Evolutionary conservation across 2,888 invertebrate genomes (phyloP).

Genomic region (Acheta domesticus): DNA sequence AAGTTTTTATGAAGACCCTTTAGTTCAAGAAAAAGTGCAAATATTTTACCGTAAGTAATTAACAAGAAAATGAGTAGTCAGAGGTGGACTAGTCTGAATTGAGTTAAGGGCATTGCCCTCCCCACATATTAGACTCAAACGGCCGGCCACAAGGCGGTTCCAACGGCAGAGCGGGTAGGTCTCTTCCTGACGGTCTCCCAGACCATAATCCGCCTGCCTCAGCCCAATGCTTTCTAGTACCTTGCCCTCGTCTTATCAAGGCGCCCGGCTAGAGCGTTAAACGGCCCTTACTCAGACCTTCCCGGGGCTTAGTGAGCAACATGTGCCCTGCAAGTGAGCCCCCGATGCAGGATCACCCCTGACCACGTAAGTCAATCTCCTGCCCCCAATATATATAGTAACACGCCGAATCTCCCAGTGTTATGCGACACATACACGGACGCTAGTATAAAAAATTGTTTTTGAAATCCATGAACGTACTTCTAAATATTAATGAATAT

Average conservation of each 20-base stretch:
- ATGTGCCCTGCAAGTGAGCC: constrained; percentile 61
- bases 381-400: too few relatives aligned
- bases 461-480: too few relatives aligned
- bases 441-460: too few relatives aligned
- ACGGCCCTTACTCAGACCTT: constrained; percentile 74
- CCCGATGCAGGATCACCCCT: constrained; percentile 74
- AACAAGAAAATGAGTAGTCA: neutral
- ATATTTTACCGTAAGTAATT: too few relatives aligned
- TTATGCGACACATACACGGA: too few relatives aligned
- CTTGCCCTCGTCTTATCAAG: constrained; percentile 60
- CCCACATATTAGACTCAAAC: constrained; percentile 75
- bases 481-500: too few relatives aligned
- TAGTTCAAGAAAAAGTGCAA: too few relatives aligned
- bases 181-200: constrained; percentile 53
- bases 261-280: constrained; percentile 69
- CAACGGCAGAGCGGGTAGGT: constrained; percentile 48
- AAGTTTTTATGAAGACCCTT: too few relatives aligned
- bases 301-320: constrained; percentile 64
- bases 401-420: too few relatives aligned
- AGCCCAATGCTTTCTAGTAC: constrained; percentile 64
- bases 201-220: constrained; percentile 45
- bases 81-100: constrained; percentile 82
- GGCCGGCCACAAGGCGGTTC: constrained; percentile 69
- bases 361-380: constrained; percentile 45
- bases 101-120: constrained; percentile 60